Evolutionary conservation across 2,888 invertebrate species (phyloP), one percentile per base, ranked within the genome.

Genomic region (Melanostoma mellinum): DNA sequence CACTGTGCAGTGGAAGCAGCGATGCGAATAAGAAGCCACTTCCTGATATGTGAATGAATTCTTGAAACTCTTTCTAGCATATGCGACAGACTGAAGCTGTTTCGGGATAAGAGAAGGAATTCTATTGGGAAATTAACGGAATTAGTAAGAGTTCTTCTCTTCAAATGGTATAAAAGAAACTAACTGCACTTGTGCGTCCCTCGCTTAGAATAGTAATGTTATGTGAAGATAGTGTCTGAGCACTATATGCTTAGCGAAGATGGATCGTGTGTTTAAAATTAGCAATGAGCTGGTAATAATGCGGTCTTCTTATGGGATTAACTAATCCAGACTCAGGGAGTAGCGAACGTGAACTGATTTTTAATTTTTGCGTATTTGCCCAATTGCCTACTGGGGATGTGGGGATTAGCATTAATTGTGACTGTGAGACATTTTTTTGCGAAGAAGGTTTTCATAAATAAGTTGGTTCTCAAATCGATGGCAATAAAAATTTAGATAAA

Each of bases 41-140:
- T 82, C 81, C 81, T 82, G 81, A 77, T 69, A 65, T 82, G 77
- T 63, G 81, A 82, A 82, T 82, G 77, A 77, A 82, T 82, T 82
- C 81, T 68, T 61, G 68, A 58, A 50, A 68, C 52, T 74, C 50
- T 61, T 30, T 67, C 67, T 53, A 74, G 61, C 61, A 30, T 32
- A 36, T 38, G 6, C 32, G 63, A 63, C 40, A 50, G 38, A 38
- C 48, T 50, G 50, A 61, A 44, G 68, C 53, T 58, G 52, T n/a
- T 30, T 36, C 44, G 67, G 50, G 75, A 75, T 56, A 40, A 63
- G 58, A 76, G 65, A 20, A 50, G 72, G 63, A 75, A 76, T 77
- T 77, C 71, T 67, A 72, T 76, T 67, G 63, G 67, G 72, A 69
- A 82, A 77, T 82, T 82, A 82, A 82, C 81, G 81, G 82, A 78